Evolutionary conservation across 2,888 invertebrate genomes (phyloP), one percentile per base, ranked within the genome.

Genomic region (Ctena decussata): DNA sequence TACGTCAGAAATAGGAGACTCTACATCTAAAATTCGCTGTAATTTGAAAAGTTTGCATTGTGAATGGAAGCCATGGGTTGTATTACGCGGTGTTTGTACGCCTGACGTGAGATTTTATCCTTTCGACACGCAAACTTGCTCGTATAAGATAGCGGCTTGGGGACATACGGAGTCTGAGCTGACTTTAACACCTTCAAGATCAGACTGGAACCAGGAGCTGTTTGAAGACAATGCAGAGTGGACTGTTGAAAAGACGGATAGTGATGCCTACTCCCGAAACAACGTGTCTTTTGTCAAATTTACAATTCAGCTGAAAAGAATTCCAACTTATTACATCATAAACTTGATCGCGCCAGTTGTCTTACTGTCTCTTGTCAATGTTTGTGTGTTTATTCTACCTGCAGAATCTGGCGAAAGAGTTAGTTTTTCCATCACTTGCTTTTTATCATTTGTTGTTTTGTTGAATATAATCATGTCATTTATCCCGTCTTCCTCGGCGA

Each of bases 391-490:
- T 70, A 53, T 87, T 11, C 78, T 87, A 12, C 87, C 87, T 3
- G 81, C 81, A 0, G 87, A 85, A 27, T 84, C 84, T 53, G 87
- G 87, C 11, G 87, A 87, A 60, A 73, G 85, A 37, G 78, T 87
- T 21, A 82, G 87, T 32, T 87, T 87, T 60, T 87, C 80, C 44
- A 81, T 87, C 69, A 87, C 87, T 75, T 87, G 87, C 60, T 87
- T 87, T 79, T 81, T 87, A 72, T 83, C 87, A 69, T 87, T 85
- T 41, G 83, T 84, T 21, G 85, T 87, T 0, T 76, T 87, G 75
- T 75, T 87, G 83, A 84, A 87, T 65, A 85, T 84, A 79, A 83
- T 84, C 57, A 87, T 87, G 87, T 53, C 78, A 32, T 87, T 87
- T 76, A 80, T 87, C 46, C 87, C 87, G 21, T 82, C 83, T 71